Base-by-base conservation (phyloP, 2,113 vertebrate genomes). In the Hyaena hyaena region DNA sequence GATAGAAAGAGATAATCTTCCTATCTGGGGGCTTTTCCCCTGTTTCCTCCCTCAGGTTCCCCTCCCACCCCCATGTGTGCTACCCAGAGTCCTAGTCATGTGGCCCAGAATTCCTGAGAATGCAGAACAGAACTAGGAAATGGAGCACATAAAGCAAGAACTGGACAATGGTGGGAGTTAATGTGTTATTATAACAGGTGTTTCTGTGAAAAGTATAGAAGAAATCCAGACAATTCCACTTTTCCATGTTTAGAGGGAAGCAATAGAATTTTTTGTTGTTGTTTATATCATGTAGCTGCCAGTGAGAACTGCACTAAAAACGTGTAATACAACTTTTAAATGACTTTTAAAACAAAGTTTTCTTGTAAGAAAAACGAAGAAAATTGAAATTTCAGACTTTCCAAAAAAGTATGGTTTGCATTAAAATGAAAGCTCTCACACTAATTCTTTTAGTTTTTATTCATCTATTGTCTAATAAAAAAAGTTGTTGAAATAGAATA, bases 401-500 rank as follows among this genome's bases (percentile, higher is more conserved):
- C n/a, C 79, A 17, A 73, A 48, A 76, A 69, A 61, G 35, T 35
- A 76, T 68, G 33, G n/a, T 68, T 90, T 83, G 28, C 11, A 93
- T 95, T 96, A 90, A 93, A 95, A 95, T 88, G 7, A 73, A 97
- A 93, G 24, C 33, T 19, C 24, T 43, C 31, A 88, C 35, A 66
- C 73, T 63, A 94, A 82, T 93, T 96, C 55, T 77, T 88, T 90
- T 58, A 85, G 31, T 50, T 96, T 97, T 86, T 84, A 66, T 69
- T 88, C 12, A 53, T 81, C 89, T 87, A 80, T 85, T 83, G 83
- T 5, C 92, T 10, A 88, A 66, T 82, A 24, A 68, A 94, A 95
- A 95, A 87, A 88, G 55, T 50, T 81, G 11, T 77, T 96, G 84
- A 96, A 95, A 73, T n/a, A 80, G 53, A 90, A 88, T 50, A 92